phyloP scores from a whole-genome alignment of 2,888 invertebrate species.

The Calephelis perditalis region DNA sequence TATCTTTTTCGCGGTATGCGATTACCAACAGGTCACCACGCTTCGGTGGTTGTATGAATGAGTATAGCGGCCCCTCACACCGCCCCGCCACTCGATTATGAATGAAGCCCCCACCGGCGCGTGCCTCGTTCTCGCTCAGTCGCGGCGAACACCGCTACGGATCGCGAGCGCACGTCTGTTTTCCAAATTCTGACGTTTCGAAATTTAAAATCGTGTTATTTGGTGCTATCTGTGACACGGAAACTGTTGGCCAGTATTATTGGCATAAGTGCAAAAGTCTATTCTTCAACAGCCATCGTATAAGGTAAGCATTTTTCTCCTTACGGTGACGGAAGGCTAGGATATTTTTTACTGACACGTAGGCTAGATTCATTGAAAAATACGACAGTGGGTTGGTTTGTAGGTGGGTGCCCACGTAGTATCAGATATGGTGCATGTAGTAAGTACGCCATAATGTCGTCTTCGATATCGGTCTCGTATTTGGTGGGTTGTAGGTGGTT shows the following conservation, averaged over 20 bases:
- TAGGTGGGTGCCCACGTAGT: conserved; percentile 73
- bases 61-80: conserved; percentile 47
- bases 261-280: conserved; percentile 8
- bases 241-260: conserved; percentile 17
- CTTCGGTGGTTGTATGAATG: conserved; percentile 62
- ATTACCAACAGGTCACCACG: conserved; percentile 29
- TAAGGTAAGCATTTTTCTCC: conserved; percentile 60
- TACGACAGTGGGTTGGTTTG: conserved; percentile 59
- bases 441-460: conserved; percentile 54
- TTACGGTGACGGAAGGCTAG: conserved; percentile 34
- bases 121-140: conserved; percentile 69
- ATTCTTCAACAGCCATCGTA: conserved; percentile 46
- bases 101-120: conserved; percentile 73
- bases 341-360: conserved; percentile 56
- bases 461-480: conserved; percentile 47
- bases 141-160: conserved; percentile 61
- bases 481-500: conserved; percentile 37
- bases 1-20: conserved; percentile 28
- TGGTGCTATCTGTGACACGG: conserved; percentile 38
- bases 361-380: conserved; percentile 56
- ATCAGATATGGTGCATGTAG: conserved; percentile 59
- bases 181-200: conserved; percentile 53
- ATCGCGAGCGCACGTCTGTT: conserved; percentile 59
- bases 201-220: conserved; percentile 57
- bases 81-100: conserved; percentile 67